A percentile compares a stretch with the other conserved stretches of the same genome.
These are phyloP conservation scores for Oreohelix idahoensis DNA, from an alignment of 1,140 invertebrate genomes.

Conservation along the genomic window DNA sequence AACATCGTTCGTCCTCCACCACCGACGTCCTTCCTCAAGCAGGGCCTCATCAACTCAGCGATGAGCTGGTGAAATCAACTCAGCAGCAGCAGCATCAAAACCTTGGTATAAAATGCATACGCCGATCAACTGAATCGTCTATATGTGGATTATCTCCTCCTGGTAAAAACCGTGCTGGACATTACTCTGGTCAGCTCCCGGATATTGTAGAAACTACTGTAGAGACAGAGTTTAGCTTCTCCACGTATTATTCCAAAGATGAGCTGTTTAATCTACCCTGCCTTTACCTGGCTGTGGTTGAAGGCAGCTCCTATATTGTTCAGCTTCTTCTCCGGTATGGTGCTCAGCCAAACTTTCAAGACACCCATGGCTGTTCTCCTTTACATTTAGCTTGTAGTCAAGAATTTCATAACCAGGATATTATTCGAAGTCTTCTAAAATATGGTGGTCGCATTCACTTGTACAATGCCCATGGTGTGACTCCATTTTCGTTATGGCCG, in stretches of 20 bases:
- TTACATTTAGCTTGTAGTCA: conserved; percentile 76
- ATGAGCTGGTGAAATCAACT: neutral
- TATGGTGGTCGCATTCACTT: conserved; percentile 74
- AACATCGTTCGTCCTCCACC: neutral
- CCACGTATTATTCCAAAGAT: conserved; percentile 71
- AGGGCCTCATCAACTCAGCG: neutral
- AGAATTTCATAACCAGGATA: conserved; percentile 75
- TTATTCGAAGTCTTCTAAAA: conserved; percentile 75
- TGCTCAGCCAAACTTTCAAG: conserved; percentile 74
- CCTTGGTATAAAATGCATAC: neutral
- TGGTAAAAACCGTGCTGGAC: neutral
- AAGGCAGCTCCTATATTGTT: conserved; percentile 74
- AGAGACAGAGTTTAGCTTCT: conserved; percentile 35
- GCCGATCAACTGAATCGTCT: neutral
- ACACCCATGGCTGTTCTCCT: conserved; percentile 76
- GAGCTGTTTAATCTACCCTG: conserved; percentile 76
- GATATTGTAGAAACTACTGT: conserved; percentile 39
- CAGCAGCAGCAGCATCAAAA: conserved; percentile 10
- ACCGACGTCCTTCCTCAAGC: neutral
- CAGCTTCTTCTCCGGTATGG: conserved; percentile 77
- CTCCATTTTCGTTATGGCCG: conserved; percentile 67
- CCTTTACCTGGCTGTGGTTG: conserved; percentile 76
- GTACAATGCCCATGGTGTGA: conserved; percentile 72
- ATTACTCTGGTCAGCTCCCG: conserved; percentile 25
- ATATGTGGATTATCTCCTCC: neutral